Evolutionary conservation across 2,888 invertebrate genomes (phyloP).

Genomic region (Galeruca laticollis): DNA sequence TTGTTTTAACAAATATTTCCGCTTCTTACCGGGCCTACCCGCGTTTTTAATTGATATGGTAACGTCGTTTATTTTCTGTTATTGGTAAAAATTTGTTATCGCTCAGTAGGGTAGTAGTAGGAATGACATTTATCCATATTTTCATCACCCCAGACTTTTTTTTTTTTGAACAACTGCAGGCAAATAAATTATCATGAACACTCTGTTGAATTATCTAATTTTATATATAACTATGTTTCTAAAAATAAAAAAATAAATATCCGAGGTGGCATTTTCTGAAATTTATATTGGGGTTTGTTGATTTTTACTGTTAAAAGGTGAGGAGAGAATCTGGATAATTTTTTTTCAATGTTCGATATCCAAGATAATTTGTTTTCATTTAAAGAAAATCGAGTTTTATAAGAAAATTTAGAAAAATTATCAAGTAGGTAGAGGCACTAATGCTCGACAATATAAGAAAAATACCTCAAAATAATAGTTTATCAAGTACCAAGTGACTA

Average conservation of each 20-base stretch:
- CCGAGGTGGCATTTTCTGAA: constrained; percentile 4
- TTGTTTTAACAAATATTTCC: constrained; percentile 49
- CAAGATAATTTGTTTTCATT: too few species aligned
- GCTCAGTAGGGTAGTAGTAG: constrained; percentile 27
- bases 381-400: too few species aligned
- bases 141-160: not conserved
- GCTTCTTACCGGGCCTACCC: constrained; percentile 54
- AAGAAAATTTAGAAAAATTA: too few species aligned
- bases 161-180: too few species aligned
- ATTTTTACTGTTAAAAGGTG: too few species aligned
- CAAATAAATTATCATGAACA: not conserved
- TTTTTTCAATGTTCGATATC: too few species aligned
- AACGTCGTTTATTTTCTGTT: constrained; percentile 58
- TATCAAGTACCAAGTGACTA: too few species aligned
- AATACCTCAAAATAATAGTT: too few species aligned
- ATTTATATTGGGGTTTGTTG: not conserved
- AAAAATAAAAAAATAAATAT: constrained; percentile 3
- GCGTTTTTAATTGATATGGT: constrained; percentile 37
- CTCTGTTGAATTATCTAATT: not conserved
- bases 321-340: too few species aligned
- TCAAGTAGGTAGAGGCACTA: too few species aligned
- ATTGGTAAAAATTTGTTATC: constrained; percentile 36
- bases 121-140: not conserved
- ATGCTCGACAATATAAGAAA: too few species aligned
- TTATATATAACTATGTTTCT: not conserved